Percentiles rank a stretch among this genome's conserved stretches.
phyloP scores from a whole-genome alignment of 2,797 vertebrate genomes.

The Pyrocephalus nanus region DNA sequence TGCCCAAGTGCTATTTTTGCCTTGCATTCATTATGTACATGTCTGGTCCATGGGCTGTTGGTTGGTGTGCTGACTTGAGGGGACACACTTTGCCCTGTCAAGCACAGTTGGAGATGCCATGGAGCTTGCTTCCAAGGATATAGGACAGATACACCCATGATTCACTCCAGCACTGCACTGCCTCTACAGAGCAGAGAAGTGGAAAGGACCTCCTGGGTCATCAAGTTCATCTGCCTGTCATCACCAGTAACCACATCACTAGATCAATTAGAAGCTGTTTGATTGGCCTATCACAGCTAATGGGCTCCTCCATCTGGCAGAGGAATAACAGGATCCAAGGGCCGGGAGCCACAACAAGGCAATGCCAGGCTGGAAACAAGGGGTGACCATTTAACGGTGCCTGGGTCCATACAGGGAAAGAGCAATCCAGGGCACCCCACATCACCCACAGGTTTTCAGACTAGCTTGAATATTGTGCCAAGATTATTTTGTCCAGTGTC shows the following conservation, averaged over 20 bases:
- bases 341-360: neutral
- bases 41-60: neutral
- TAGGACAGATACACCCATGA: neutral
- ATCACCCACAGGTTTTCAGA: neutral
- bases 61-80: neutral
- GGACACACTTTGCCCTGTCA: neutral
- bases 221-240: constrained; percentile 7
- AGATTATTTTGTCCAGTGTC: neutral
- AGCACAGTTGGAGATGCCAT: neutral
- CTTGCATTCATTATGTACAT: rapidly evolving
- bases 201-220: constrained; percentile 36
- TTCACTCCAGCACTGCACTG: neutral
- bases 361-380: neutral
- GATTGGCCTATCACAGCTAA: constrained; percentile 46
- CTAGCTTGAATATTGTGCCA: neutral
- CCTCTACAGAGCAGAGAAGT: neutral
- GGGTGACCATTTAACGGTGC: neutral
- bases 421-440: neutral
- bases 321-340: constrained; percentile 11
- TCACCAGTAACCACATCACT: constrained; percentile 56
- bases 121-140: neutral
- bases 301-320: neutral
- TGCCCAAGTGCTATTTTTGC: neutral
- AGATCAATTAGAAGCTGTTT: constrained; percentile 38
- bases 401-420: neutral